Evolutionary conservation across 2,113 vertebrate species (phyloP).

Genomic region (Vireo altiloquus): DNA sequence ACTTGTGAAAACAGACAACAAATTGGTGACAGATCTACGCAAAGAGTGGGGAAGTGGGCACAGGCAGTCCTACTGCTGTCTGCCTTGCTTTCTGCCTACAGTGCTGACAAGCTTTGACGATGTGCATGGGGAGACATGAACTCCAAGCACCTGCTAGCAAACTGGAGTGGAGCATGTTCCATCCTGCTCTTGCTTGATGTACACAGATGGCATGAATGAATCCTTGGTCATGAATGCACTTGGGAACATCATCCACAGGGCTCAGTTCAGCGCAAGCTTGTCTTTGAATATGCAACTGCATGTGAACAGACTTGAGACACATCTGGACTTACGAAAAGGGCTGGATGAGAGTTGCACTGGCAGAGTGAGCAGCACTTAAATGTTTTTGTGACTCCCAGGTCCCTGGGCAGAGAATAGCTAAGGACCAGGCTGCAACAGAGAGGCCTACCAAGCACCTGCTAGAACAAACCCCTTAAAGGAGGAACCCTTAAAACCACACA

Average conservation of each 20-base stretch:
- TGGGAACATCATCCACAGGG: background rate
- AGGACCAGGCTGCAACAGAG: background rate
- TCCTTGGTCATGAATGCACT: background rate
- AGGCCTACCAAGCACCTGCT: background rate
- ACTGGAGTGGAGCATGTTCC: rapidly evolving
- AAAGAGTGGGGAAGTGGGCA: background rate
- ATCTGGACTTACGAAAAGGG: background rate
- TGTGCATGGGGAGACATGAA: background rate
- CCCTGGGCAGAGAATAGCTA: background rate
- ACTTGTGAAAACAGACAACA: background rate
- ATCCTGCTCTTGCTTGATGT: background rate
- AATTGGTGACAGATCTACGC: background rate
- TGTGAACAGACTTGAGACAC: background rate
- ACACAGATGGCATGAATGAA: background rate
- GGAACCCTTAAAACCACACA: background rate
- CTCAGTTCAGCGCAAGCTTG: background rate
- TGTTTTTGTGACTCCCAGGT: background rate
- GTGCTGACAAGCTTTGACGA: background rate
- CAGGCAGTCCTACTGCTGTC: background rate
- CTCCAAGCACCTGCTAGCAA: background rate
- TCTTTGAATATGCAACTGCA: background rate
- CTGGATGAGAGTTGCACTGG: background rate
- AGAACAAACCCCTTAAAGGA: background rate
- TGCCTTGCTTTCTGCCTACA: background rate
- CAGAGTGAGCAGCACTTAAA: background rate